Conservation (phyloP, 2,113 vertebrate genomes). For the Epinephelus moara region DNA sequence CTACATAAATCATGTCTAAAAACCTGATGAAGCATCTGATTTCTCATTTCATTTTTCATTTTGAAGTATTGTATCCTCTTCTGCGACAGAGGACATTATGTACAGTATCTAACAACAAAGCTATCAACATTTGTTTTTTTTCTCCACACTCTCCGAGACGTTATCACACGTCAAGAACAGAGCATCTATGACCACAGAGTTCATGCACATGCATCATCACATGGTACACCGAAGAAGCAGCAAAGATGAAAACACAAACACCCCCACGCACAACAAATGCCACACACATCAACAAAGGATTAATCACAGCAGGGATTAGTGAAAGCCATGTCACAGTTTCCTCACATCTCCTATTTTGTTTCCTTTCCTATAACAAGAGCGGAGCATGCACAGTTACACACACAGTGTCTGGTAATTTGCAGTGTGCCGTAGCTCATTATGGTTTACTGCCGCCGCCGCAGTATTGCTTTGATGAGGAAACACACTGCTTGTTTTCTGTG, state of each 20-base stretch:
- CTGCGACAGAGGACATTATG: neutral
- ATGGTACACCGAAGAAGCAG: neutral
- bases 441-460: neutral
- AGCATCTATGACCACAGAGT: neutral
- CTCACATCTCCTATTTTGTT: neutral
- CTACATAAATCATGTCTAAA: neutral
- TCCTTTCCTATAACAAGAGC: neutral
- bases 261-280: neutral
- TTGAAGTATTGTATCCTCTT: neutral
- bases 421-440: slow-evolving; percentile 40
- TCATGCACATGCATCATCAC: slow-evolving; percentile 20
- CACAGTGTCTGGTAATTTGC: slow-evolving; percentile 1
- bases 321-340: slow-evolving; percentile 18
- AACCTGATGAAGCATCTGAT: neutral
- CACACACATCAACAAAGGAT: slow-evolving; percentile 11
- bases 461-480: slow-evolving; percentile 39
- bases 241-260: neutral
- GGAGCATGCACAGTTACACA: neutral
- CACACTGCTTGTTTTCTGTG: slow-evolving; percentile 2
- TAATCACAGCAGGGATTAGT: slow-evolving; percentile 44
- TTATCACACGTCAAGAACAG: slow-evolving; percentile 21
- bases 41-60: slow-evolving; percentile 26
- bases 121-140: slow-evolving; percentile 22
- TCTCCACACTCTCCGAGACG: neutral
- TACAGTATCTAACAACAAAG: neutral